These are phyloP conservation scores for Parasteatoda lunata DNA, from an alignment of 2,888 invertebrate species.

Conservation along the genomic window DNA sequence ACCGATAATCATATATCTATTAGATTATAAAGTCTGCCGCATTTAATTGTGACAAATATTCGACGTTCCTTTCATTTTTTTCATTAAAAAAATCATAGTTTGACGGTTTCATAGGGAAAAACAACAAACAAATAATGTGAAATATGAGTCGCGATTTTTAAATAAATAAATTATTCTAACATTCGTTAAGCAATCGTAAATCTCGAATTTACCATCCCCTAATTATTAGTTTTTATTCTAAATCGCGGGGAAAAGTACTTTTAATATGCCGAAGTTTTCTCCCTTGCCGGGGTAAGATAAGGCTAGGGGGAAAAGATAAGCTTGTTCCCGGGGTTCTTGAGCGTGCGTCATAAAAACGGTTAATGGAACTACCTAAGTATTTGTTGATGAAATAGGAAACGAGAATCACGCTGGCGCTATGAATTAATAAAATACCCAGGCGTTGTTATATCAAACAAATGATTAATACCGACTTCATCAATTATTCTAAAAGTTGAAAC, in stretches of 20 bases:
- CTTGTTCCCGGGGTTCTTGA: conserved; percentile 40
- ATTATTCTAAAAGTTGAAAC: conserved; percentile 68
- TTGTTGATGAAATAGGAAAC: conserved; percentile 63
- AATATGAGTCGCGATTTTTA: conserved; percentile 50
- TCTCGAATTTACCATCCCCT: conserved; percentile 33
- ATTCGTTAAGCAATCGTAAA: conserved; percentile 28
- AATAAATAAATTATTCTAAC: conserved; percentile 48
- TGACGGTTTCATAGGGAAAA: neutral
- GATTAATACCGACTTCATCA: conserved; percentile 68
- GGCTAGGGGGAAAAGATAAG: conserved; percentile 38
- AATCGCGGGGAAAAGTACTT: conserved; percentile 6
- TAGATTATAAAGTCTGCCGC: too few species aligned
- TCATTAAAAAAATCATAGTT: neutral
- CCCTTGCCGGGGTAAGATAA: neutral
- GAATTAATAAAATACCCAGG: conserved; percentile 66
- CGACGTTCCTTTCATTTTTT: too few species aligned
- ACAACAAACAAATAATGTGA: neutral
- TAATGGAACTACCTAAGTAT: conserved; percentile 65
- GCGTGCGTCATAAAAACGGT: conserved; percentile 65
- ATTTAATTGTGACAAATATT: too few species aligned
- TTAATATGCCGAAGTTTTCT: conserved; percentile 31
- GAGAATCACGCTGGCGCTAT: conserved; percentile 60
- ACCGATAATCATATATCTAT: too few species aligned
- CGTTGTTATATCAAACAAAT: conserved; percentile 64
- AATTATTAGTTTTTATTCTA: conserved; percentile 56